These are phyloP conservation scores for Limnephilus lunatus DNA, from an alignment of 2,888 invertebrate genomes.

Conservation along the genomic window DNA sequence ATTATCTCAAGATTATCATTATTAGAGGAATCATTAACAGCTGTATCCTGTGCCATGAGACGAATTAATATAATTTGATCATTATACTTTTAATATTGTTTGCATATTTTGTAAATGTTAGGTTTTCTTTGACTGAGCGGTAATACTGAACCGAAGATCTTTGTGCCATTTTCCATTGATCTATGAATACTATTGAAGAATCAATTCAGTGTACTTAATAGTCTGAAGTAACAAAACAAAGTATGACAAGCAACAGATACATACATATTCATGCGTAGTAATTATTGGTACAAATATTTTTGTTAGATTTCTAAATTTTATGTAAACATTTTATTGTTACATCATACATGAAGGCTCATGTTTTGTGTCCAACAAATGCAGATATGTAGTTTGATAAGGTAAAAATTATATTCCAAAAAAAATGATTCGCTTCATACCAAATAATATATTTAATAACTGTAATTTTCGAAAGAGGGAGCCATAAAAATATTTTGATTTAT, in stretches of 20 bases:
- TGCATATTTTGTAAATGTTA: constrained; percentile 31
- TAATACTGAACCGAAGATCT: constrained; percentile 30
- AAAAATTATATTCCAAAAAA: constrained; percentile 35
- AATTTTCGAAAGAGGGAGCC: constrained; percentile 34
- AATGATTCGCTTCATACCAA: constrained; percentile 54
- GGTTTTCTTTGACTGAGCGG: constrained; percentile 32
- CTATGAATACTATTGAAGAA: neutral
- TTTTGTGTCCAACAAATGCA: constrained; percentile 47
- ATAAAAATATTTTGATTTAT: constrained; percentile 32
- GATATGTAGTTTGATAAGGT: constrained; percentile 30
- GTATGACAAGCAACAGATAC: neutral
- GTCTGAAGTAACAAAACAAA: constrained; percentile 8
- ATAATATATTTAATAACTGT: constrained; percentile 50
- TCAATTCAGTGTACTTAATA: constrained; percentile 37
- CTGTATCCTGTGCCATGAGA: constrained; percentile 24
- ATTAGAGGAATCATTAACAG: neutral
- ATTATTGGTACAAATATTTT: constrained; percentile 49
- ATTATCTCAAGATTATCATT: neutral
- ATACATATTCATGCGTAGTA: constrained; percentile 27
- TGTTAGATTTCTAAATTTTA: constrained; percentile 53
- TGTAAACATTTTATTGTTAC: constrained; percentile 43
- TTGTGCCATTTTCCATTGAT: constrained; percentile 25
- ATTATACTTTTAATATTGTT: neutral
- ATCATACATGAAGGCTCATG: constrained; percentile 34
- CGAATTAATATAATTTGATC: neutral